These are phyloP conservation scores for Abscondita cerata DNA, from an alignment of 2,888 invertebrate genomes.

Conservation along the genomic window DNA sequence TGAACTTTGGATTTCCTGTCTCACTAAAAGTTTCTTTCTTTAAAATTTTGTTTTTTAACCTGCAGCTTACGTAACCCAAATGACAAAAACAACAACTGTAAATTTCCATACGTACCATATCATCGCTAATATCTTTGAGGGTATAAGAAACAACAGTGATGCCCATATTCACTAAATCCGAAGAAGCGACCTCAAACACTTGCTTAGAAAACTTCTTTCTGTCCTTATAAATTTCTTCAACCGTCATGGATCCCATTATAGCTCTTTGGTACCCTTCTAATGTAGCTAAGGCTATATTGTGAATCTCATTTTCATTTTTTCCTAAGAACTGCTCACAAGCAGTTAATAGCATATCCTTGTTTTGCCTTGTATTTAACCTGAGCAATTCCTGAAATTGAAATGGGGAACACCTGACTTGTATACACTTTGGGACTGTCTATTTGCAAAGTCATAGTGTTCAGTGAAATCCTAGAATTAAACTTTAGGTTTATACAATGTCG, in stretches of 20 bases:
- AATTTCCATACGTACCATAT: slow-evolving; percentile 89
- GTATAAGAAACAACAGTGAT: slow-evolving; percentile 96
- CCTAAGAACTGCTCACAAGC: slow-evolving; percentile 95
- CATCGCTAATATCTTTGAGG: slow-evolving; percentile 91
- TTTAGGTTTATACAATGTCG: too few species aligned
- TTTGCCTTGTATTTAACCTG: slow-evolving; percentile 94
- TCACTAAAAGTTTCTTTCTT: too few species aligned
- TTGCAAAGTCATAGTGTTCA: slow-evolving; percentile 96
- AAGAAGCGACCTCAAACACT: slow-evolving; percentile 94
- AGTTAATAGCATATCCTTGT: slow-evolving; percentile 86
- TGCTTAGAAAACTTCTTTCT: slow-evolving; percentile 94
- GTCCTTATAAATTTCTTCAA: slow-evolving; percentile 96
- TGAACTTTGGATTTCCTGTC: too few species aligned
- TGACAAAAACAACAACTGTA: too few species aligned
- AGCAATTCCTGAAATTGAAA: slow-evolving; percentile 96
- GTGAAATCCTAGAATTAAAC: slow-evolving; percentile 74
- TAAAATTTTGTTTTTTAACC: too few species aligned
- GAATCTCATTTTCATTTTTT: slow-evolving; percentile 86
- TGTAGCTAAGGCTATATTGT: slow-evolving; percentile 89
- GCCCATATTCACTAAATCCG: slow-evolving; percentile 95
- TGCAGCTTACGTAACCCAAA: too few species aligned
- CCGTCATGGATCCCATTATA: slow-evolving; percentile 97
- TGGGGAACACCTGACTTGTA: slow-evolving; percentile 96
- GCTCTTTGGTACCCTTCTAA: slow-evolving; percentile 93
- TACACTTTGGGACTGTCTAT: slow-evolving; percentile 96